These are phyloP conservation scores for Machimus atricapillus DNA, from an alignment of 2,888 invertebrate species.

Conservation along the genomic window DNA sequence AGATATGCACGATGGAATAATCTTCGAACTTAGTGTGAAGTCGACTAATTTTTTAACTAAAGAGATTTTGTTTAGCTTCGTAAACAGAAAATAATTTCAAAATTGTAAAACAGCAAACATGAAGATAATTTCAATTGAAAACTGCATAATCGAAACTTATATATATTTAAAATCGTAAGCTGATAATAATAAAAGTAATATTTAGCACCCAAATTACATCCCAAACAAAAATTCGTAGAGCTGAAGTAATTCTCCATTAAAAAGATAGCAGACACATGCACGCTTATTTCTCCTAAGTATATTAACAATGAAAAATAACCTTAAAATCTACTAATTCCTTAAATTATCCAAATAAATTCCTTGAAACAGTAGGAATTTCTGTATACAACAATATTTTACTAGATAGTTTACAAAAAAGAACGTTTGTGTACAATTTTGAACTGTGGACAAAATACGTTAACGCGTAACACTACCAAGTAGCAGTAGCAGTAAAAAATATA, in stretches of 20 bases:
- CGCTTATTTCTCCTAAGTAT: not conserved
- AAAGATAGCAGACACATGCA: not conserved
- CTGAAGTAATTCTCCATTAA: not conserved
- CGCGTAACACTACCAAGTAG: not conserved
- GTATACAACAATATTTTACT: constrained; percentile 17
- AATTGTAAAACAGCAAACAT: too few relatives aligned
- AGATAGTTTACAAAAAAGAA: not conserved
- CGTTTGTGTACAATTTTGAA: constrained; percentile 9
- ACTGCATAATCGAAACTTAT: not conserved
- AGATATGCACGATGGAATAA: too few relatives aligned
- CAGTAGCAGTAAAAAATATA: constrained; percentile 9
- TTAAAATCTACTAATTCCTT: not conserved
- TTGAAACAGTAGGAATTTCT: constrained; percentile 11
- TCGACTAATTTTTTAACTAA: too few relatives aligned
- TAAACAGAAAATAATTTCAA: too few relatives aligned
- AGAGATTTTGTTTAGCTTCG: too few relatives aligned
- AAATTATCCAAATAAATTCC: constrained; percentile 5
- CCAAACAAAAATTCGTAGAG: not conserved
- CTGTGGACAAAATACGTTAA: constrained; percentile 14
- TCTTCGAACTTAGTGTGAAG: too few relatives aligned
- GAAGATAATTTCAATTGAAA: too few relatives aligned
- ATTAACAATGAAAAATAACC: constrained; percentile 16
- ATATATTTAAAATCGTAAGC: not conserved
- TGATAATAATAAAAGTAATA: not conserved
- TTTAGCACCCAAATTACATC: not conserved